A percentile compares a stretch with the other conserved stretches of the same genome.
These are phyloP conservation scores for Emys orbicularis DNA, from an alignment of 2,797 vertebrate species.

Conservation along the genomic window DNA sequence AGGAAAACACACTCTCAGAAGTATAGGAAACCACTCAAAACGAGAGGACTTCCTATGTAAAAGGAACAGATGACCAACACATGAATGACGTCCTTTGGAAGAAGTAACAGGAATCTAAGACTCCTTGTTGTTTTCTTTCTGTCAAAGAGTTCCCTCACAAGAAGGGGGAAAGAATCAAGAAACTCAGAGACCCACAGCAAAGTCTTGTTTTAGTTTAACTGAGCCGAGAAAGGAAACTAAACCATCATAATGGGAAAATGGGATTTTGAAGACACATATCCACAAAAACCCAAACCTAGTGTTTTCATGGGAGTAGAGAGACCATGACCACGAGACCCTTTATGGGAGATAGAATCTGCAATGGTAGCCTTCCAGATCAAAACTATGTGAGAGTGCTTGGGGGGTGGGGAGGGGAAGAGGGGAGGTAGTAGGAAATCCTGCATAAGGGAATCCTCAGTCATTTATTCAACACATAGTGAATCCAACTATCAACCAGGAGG, in stretches of 20 bases:
- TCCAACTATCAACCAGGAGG: background rate
- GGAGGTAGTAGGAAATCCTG: background rate
- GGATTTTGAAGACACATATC: background rate
- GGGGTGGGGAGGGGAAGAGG: background rate
- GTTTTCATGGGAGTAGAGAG: background rate
- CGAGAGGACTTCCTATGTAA: too few relatives aligned
- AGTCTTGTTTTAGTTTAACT: background rate
- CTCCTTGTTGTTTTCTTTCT: background rate
- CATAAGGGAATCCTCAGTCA: background rate
- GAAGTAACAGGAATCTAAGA: background rate
- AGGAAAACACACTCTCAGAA: too few relatives aligned
- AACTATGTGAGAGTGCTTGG: background rate
- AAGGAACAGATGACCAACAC: too few relatives aligned
- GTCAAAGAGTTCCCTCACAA: background rate
- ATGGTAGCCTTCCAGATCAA: background rate
- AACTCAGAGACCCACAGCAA: background rate
- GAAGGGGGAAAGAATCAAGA: background rate
- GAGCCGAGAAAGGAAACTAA: background rate
- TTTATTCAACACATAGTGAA: background rate
- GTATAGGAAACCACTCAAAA: too few relatives aligned
- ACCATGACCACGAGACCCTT: background rate
- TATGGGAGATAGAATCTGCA: background rate
- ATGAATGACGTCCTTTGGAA: background rate
- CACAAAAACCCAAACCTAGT: background rate
- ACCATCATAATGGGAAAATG: background rate